Percentiles rank a stretch among this genome's conserved stretches.
Conservation (phyloP, 2,113 vertebrate species). For the Vulpes vulpes region DNA sequence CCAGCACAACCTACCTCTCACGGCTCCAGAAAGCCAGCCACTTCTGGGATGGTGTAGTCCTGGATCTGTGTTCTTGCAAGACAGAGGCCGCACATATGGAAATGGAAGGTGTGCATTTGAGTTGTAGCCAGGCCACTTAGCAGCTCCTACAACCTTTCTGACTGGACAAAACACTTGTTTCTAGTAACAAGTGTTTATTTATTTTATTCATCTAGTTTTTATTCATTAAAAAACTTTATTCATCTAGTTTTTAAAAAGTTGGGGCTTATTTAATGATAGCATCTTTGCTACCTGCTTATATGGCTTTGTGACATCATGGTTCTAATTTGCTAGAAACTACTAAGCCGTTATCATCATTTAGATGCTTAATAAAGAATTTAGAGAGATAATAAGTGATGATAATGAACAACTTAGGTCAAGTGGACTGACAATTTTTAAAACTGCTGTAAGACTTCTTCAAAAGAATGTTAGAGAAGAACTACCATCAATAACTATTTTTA, state of each 20-base stretch:
- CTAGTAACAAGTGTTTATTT: neutral
- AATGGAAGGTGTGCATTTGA: neutral
- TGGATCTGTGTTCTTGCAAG: neutral
- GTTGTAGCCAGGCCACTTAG: neutral
- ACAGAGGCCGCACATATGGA: neutral
- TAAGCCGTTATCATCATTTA: constrained; percentile 3
- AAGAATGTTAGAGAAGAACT: neutral
- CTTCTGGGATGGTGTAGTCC: neutral
- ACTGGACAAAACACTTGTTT: neutral
- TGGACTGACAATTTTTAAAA: constrained; percentile 24
- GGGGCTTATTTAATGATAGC: neutral
- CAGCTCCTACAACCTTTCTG: neutral
- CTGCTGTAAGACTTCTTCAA: constrained; percentile 14
- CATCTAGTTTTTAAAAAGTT: neutral
- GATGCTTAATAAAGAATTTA: neutral
- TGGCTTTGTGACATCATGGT: neutral
- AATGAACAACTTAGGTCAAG: constrained; percentile 17
- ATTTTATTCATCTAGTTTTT: neutral
- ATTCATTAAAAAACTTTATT: neutral
- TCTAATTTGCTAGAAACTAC: neutral
- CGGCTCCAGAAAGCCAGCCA: neutral
- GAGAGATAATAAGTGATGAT: constrained; percentile 3
- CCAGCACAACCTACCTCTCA: neutral
- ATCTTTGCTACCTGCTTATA: neutral
- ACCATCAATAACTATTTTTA: constrained; percentile 27